Evolutionary conservation across 92 coral and sea anemone genomes (phyloP), one percentile per base, ranked within the genome.

Genomic region (Epizoanthus stellaris): DNA sequence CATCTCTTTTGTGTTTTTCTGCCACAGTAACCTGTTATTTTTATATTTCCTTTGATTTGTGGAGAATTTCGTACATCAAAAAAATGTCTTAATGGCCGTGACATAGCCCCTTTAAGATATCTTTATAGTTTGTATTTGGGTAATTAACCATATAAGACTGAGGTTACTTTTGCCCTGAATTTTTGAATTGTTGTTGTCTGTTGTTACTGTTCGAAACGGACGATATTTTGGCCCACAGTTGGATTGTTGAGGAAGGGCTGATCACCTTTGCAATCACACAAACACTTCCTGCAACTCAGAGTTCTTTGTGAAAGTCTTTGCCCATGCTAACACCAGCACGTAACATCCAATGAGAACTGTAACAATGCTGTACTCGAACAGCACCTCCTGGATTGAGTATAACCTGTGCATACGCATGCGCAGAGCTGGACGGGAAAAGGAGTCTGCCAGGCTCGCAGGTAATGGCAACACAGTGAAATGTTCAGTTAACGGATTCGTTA

Each of bases 331-430:
- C 23, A 68, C 6, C 73, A 68, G 4, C 45, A 68, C 45, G 21
- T 68, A 68, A 19, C 49, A 14, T 0, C 49, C 73, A 11, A 38
- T 13, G 12, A 68, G 42, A 34, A 38, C 1, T 43, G 73, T 68
- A 19, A 68, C 39, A 68, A 68, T 38, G 13, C 73, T 68, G 73
- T 68, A 68, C 11, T 68, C 73, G 14, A 68, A 68, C 20, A 68
- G 19, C 8, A 38, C 45, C 5, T 68, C 73, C 23, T 68, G 73
- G 10, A 34, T 38, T 17, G 73, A 68, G 42, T 68, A 68, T 16
- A 38, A 9, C 20, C 43, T 68, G 14, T 3, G 9, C n/a, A 38
- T 3, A 23, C 23, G 70, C 4, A 38, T 3, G 52, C 23, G 70
- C 4, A 25, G 42, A 30, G 11, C 42, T 38, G 14, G 70, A 7